phyloP scores from a whole-genome alignment of 1,140 invertebrate species.

The Periplaneta americana region DNA sequence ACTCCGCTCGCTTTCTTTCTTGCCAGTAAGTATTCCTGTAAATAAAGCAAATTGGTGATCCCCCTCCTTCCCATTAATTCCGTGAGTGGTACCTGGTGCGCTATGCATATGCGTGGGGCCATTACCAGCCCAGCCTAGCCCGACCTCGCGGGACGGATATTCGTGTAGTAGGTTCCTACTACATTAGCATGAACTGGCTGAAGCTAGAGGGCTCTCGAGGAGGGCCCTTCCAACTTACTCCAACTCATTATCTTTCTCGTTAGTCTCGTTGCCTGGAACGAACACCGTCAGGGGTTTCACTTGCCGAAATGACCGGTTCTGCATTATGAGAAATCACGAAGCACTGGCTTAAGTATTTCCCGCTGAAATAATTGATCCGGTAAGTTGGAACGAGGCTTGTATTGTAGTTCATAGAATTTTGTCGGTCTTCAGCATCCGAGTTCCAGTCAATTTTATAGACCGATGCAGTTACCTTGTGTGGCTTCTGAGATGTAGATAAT shows the following conservation, averaged over 20 bases:
- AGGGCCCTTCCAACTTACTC: neutral
- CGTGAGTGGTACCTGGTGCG: neutral
- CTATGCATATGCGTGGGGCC: neutral
- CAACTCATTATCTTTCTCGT: neutral
- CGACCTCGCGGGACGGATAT: no score
- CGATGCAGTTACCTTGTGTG: no score
- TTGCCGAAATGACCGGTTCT: neutral
- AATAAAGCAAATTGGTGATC: neutral
- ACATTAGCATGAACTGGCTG: neutral
- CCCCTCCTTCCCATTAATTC: neutral
- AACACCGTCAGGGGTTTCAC: neutral
- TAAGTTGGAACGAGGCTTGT: neutral
- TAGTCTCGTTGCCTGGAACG: neutral
- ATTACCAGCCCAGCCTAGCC: neutral
- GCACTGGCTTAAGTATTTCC: neutral
- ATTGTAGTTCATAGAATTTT: no score
- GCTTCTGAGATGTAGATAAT: no score
- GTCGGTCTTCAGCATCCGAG: no score
- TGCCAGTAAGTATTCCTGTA: neutral
- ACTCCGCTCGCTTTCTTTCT: neutral
- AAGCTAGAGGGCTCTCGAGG: neutral
- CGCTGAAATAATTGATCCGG: neutral
- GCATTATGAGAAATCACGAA: neutral
- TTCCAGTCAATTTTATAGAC: no score
- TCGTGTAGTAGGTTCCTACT: neutral